phyloP scores from a whole-genome alignment of 2,888 invertebrate species.

The Megalurothrips usitatus region DNA sequence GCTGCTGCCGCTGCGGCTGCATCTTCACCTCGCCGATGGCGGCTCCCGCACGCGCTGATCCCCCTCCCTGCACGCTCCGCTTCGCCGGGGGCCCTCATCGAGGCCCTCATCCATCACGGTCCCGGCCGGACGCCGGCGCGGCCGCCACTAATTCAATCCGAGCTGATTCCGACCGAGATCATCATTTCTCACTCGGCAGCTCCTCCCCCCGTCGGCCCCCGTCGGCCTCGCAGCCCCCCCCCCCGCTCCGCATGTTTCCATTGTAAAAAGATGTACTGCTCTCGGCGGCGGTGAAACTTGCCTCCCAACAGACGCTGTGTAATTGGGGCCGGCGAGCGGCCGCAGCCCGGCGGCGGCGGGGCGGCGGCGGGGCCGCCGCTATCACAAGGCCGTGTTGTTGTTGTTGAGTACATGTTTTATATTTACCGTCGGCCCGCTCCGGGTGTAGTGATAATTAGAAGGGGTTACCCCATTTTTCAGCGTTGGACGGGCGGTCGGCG shows the following conservation, averaged over 20 bases:
- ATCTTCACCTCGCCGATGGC: neutral
- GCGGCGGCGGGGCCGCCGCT: neutral
- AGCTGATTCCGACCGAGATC: neutral
- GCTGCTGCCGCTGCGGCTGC: neutral
- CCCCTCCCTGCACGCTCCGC: neutral
- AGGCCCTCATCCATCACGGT: neutral
- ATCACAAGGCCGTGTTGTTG: too few relatives aligned
- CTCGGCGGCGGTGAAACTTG: too few relatives aligned
- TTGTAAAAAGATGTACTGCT: too few relatives aligned
- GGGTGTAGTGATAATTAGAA: conserved; percentile 7
- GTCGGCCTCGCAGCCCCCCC: too few relatives aligned
- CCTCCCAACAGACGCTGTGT: too few relatives aligned
- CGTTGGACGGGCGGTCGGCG: neutral
- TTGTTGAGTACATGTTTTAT: neutral
- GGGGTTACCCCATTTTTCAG: neutral
- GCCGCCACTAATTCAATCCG: neutral
- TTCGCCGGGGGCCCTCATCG: neutral
- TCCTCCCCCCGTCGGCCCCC: neutral
- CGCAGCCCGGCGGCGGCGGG: too few relatives aligned
- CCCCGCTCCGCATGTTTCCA: too few relatives aligned
- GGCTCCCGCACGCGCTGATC: neutral
- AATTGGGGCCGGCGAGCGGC: too few relatives aligned
- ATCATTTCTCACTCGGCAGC: neutral
- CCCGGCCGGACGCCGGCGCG: too few relatives aligned
- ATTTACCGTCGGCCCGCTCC: neutral